These are phyloP conservation scores for Strix uralensis DNA, from an alignment of 2,113 vertebrate genomes.

Conservation along the genomic window DNA sequence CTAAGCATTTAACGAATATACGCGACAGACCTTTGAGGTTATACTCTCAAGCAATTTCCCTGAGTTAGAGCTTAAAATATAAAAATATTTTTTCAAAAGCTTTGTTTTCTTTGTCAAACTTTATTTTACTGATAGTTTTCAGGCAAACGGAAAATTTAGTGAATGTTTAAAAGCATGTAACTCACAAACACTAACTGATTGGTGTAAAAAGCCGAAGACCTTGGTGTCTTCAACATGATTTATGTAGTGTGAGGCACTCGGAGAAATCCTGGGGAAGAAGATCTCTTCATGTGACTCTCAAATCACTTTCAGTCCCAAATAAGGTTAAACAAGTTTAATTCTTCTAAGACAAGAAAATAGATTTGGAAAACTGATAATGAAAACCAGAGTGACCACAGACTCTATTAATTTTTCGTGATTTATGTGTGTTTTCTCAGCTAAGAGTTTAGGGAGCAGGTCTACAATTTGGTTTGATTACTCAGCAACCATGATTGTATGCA, in stretches of 20 bases:
- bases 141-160: neutral
- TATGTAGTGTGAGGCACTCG: neutral
- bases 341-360: neutral
- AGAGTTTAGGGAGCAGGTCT: neutral
- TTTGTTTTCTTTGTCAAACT: neutral
- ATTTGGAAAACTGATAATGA: neutral
- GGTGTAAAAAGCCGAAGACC: neutral
- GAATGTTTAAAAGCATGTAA: neutral
- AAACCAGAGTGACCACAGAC: neutral
- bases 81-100: neutral
- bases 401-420: neutral
- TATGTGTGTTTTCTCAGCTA: neutral
- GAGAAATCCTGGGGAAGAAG: neutral
- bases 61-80: neutral
- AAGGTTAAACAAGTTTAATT: neutral
- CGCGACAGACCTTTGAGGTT: neutral
- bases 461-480: neutral
- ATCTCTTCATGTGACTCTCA: neutral
- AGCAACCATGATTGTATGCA: neutral
- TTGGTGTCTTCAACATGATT: neutral
- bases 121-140: neutral
- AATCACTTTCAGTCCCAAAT: neutral
- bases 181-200: neutral
- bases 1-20: neutral
- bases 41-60: neutral